These are phyloP conservation scores for Ichneumoninae sp. DNA, from an alignment of 2,888 invertebrate genomes.

Conservation along the genomic window DNA sequence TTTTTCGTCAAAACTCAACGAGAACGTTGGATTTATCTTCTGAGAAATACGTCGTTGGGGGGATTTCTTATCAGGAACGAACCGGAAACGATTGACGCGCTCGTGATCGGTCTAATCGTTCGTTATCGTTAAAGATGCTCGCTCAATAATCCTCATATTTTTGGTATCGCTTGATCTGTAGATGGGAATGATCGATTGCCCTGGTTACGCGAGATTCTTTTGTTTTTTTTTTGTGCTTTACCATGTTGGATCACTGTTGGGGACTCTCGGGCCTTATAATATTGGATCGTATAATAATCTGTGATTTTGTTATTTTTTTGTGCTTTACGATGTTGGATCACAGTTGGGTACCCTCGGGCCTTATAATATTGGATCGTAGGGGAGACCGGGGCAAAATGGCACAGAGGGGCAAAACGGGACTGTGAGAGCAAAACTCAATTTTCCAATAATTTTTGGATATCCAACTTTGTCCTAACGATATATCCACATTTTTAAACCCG, in stretches of 20 bases:
- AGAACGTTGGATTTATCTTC: not conserved
- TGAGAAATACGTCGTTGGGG: conserved; percentile 7
- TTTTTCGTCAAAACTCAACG: not conserved
- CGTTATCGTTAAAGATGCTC: not conserved
- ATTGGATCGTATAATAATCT: too few species aligned
- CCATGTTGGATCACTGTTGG: not conserved
- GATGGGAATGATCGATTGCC: not conserved
- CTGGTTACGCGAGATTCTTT: not conserved
- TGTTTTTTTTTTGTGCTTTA: not conserved
- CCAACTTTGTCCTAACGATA: too few species aligned
- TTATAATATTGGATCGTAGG: too few species aligned
- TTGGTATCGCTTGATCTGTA: conserved; percentile 1
- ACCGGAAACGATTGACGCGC: conserved; percentile 52
- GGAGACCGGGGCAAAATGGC: too few species aligned
- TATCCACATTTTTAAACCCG: too few species aligned
- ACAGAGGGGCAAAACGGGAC: too few species aligned
- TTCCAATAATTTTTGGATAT: too few species aligned
- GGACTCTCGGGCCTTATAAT: too few species aligned
- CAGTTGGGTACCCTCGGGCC: too few species aligned
- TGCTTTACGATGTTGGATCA: too few species aligned
- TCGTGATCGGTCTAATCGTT: conserved; percentile 27
- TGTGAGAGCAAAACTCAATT: too few species aligned
- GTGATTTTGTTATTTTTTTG: not conserved
- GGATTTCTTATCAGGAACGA: conserved; percentile 28
- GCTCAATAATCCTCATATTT: conserved; percentile 17